phyloP scores from a whole-genome alignment of 2,113 vertebrate genomes.

The Tragelaphus buxtoni region DNA sequence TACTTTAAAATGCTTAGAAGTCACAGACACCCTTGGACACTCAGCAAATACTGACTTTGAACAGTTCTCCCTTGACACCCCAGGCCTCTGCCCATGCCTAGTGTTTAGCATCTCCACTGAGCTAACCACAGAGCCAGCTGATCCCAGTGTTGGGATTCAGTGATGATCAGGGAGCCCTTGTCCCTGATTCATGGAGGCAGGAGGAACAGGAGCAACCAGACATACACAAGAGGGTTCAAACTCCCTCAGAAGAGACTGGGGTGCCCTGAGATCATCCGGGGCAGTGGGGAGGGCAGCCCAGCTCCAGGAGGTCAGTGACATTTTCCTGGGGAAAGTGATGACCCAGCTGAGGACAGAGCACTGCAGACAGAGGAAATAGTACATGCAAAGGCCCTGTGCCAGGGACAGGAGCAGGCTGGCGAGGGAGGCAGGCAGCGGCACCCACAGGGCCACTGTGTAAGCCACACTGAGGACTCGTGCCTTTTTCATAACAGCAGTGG shows the following conservation, averaged over 20 bases:
- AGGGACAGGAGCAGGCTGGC: neutral
- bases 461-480: neutral
- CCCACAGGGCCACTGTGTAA: too few relatives aligned
- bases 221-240: neutral
- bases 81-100: neutral
- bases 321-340: neutral
- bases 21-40: rapidly evolving
- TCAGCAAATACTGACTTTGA: neutral
- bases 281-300: neutral
- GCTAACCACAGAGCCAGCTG: neutral
- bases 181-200: neutral
- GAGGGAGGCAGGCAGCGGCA: neutral
- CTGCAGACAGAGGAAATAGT: neutral
- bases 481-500: neutral
- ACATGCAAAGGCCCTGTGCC: neutral
- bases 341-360: neutral
- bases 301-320: neutral
- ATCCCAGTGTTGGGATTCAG: neutral
- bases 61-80: rapidly evolving
- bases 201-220: neutral
- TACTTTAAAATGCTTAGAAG: neutral
- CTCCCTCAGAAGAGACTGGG: neutral
- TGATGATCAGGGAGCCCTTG: too few relatives aligned
- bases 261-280: rapidly evolving
- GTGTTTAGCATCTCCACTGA: too few relatives aligned